Evolutionary conservation across 2,113 vertebrate genomes (phyloP).

Genomic region (Nicator chloris): DNA sequence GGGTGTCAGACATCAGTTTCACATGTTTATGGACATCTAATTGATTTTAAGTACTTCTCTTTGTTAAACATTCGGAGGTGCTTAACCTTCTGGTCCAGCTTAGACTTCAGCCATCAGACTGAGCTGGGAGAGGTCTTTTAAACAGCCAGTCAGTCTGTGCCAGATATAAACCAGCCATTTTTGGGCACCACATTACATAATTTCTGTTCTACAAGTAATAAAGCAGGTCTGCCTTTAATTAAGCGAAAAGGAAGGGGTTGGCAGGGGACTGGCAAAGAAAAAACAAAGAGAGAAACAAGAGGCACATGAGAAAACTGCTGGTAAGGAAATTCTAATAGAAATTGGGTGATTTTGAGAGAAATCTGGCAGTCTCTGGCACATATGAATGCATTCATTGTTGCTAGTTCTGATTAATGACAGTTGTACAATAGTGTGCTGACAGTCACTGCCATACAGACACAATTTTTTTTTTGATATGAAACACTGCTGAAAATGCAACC

Average conservation of each 20-base stretch:
- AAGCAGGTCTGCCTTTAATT: conserved; percentile 50
- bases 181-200: not conserved
- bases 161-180: not conserved
- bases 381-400: conserved; percentile 73
- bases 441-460: conserved; percentile 64
- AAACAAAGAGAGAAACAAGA: conserved; percentile 24
- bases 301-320: conserved; percentile 60
- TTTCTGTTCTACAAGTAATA: not conserved
- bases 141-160: not conserved
- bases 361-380: conserved; percentile 62
- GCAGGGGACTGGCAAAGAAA: not conserved
- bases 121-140: not conserved
- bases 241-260: not conserved
- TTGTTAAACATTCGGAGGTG: conserved; percentile 26
- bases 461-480: conserved; percentile 65
- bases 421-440: conserved; percentile 72
- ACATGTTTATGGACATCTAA: not conserved
- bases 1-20: not conserved
- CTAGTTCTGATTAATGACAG: conserved; percentile 78
- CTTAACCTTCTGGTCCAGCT: conserved; percentile 13
- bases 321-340: conserved; percentile 63
- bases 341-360: conserved; percentile 66
- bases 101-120: not conserved
- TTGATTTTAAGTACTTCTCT: conserved; percentile 23
- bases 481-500: conserved; percentile 75